Conservation (phyloP, 2,797 vertebrate genomes). For the Gallinago solitaria region DNA sequence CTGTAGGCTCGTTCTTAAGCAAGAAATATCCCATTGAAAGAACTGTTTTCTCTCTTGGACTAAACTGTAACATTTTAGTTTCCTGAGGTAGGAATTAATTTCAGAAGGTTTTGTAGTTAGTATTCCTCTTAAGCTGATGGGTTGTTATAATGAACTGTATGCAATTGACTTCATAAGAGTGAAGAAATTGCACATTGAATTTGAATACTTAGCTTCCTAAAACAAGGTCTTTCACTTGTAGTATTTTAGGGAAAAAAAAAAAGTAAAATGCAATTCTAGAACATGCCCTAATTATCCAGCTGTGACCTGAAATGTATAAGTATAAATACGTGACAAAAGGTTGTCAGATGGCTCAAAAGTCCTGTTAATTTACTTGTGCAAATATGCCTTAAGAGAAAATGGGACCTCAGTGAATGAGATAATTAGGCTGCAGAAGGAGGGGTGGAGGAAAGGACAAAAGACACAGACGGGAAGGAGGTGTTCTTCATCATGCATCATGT, state of each 20-base stretch:
- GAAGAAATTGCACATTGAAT: neutral
- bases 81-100: neutral
- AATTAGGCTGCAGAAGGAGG: slow-evolving; percentile 56
- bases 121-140: neutral
- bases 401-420: neutral
- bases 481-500: slow-evolving; percentile 22
- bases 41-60: neutral
- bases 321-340: neutral
- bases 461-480: slow-evolving; percentile 68
- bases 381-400: neutral
- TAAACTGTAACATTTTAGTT: neutral
- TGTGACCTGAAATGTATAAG: neutral
- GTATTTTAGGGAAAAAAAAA: neutral
- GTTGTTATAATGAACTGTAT: neutral
- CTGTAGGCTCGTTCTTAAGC: neutral
- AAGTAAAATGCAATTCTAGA: neutral
- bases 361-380: neutral
- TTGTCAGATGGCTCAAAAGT: neutral
- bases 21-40: neutral
- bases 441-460: slow-evolving; percentile 45
- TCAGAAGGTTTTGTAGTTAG: neutral
- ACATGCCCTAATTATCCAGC: neutral
- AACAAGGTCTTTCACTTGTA: neutral
- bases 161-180: neutral
- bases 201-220: neutral